Evolutionary conservation across 2,113 vertebrate genomes (phyloP).

Genomic region (Pluvialis apricaria): DNA sequence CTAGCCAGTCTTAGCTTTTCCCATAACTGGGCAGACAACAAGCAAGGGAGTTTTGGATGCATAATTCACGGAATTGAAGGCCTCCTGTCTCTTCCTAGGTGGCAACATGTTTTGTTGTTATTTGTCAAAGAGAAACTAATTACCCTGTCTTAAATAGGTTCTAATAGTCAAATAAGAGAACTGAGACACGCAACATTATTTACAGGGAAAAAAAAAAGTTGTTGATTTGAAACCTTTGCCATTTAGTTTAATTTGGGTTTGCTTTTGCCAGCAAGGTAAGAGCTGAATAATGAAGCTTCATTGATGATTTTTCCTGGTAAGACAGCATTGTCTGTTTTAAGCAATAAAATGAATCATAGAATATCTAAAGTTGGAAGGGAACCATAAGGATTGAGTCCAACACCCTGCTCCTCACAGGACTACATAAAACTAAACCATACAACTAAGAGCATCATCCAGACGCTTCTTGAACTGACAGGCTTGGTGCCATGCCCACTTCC

Average conservation of each 20-base stretch:
- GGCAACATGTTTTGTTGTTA: not conserved
- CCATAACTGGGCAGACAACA: not conserved
- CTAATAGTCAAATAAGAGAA: not conserved
- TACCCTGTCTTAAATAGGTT: not conserved
- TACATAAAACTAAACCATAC: not conserved
- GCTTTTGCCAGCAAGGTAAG: not conserved
- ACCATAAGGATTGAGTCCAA: not conserved
- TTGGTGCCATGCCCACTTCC: not conserved
- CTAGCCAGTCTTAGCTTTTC: not conserved
- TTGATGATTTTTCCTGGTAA: not conserved
- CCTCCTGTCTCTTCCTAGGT: not conserved
- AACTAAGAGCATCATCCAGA: not conserved
- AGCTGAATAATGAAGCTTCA: not conserved
- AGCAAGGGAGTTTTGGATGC: not conserved
- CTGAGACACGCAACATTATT: not conserved
- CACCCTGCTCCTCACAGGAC: not conserved
- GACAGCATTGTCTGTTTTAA: not conserved
- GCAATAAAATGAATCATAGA: not conserved
- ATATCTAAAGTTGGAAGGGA: not conserved
- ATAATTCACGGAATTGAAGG: not conserved
- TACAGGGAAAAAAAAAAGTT: not conserved
- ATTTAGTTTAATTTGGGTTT: not conserved
- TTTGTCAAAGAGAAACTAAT: not conserved
- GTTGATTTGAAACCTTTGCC: not conserved
- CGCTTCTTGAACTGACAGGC: not conserved